Percentiles rank a stretch among this genome's conserved stretches.
Evolutionary conservation across 2,797 vertebrate genomes (phyloP).

Genomic region (Callimico goeldii): DNA sequence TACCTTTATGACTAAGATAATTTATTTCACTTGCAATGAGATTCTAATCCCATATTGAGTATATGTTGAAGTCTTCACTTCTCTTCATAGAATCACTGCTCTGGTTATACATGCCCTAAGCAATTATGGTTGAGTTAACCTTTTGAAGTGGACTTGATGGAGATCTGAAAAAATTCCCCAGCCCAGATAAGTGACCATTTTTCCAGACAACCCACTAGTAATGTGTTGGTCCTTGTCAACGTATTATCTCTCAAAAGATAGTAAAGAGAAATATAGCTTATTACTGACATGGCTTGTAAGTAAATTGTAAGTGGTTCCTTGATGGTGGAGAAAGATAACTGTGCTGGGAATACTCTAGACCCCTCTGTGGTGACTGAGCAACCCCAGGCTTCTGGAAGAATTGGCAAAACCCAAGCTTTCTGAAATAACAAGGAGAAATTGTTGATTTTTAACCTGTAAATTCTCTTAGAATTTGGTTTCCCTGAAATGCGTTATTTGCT

Average conservation of each 20-base stretch:
- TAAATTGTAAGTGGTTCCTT: background rate
- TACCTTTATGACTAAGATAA: conserved; percentile 21
- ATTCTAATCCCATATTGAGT: background rate
- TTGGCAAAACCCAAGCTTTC: too few species aligned
- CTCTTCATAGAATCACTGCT: background rate
- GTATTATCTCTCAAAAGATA: background rate
- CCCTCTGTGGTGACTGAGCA: too few species aligned
- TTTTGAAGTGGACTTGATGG: background rate
- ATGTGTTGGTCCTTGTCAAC: background rate
- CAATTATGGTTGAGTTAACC: background rate
- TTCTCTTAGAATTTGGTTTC: too few species aligned
- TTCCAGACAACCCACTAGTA: background rate
- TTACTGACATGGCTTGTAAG: background rate
- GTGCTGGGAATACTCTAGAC: too few species aligned
- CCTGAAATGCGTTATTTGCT: too few species aligned
- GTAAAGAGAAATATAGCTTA: background rate
- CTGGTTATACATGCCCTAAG: background rate
- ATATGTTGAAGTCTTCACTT: background rate
- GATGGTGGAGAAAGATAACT: background rate
- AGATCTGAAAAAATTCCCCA: background rate
- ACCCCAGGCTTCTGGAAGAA: too few species aligned
- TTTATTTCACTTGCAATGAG: conserved; percentile 66
- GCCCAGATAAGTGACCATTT: too few species aligned
- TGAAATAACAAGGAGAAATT: too few species aligned
- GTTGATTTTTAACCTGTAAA: too few species aligned